These are phyloP conservation scores for Dryobotodes eremita DNA, from an alignment of 2,888 invertebrate species.

Conservation along the genomic window DNA sequence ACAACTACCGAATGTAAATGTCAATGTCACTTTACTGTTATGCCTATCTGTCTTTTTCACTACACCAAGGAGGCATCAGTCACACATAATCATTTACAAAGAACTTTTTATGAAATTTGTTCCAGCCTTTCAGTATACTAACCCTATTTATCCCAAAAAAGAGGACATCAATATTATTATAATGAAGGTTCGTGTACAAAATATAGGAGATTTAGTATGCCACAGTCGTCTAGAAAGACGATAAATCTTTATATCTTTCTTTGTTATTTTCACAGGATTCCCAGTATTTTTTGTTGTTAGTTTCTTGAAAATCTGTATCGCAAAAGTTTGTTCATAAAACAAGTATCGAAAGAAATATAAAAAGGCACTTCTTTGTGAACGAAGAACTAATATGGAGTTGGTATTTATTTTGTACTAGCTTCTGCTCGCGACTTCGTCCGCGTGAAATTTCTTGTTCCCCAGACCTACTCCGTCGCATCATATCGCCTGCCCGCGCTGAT, in stretches of 20 bases:
- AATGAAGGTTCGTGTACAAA: conserved; percentile 9
- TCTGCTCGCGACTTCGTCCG: too few species aligned
- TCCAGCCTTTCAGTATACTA: neutral
- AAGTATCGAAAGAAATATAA: conserved; percentile 35
- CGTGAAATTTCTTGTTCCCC: too few species aligned
- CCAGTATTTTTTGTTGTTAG: conserved; percentile 16
- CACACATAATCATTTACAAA: conserved; percentile 1
- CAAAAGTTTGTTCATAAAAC: conserved; percentile 36
- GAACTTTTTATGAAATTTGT: neutral
- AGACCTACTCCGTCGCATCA: too few species aligned
- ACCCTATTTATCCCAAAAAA: conserved; percentile 8
- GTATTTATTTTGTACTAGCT: conserved; percentile 22
- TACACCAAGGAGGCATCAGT: neutral
- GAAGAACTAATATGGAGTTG: conserved; percentile 7
- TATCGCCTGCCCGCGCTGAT: too few species aligned
- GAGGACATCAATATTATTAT: conserved; percentile 23
- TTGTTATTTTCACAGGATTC: conserved; percentile 37
- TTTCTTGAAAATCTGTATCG: conserved; percentile 27
- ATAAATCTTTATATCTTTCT: conserved; percentile 31
- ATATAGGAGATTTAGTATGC: conserved; percentile 35
- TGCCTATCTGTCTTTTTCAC: neutral
- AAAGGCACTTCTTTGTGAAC: conserved; percentile 37
- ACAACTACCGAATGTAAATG: neutral
- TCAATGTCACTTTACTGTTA: neutral
- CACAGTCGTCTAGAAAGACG: conserved; percentile 1